A percentile compares a stretch with the other conserved stretches of the same genome.
These are phyloP conservation scores for Standfussiana lucernea DNA, from an alignment of 2,888 invertebrate genomes.

Conservation along the genomic window DNA sequence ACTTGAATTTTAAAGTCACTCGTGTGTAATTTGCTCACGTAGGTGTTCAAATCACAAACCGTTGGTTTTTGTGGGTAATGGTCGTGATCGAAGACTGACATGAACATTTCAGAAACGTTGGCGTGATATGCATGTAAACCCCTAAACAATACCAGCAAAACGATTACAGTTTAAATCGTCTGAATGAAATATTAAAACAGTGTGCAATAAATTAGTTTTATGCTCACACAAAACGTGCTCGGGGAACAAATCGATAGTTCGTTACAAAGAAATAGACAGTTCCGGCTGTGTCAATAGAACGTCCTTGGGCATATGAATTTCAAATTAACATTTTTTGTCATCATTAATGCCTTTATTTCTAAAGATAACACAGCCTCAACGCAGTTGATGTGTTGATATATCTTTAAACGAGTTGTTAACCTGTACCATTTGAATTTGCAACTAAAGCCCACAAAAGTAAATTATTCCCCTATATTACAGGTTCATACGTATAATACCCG, in stretches of 20 bases:
- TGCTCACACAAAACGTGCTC: slow-evolving; percentile 60
- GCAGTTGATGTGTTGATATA: background rate
- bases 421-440: slow-evolving; percentile 18
- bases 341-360: slow-evolving; percentile 43
- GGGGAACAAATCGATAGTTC: slow-evolving; percentile 56
- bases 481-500: slow-evolving; percentile 68
- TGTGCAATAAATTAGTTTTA: slow-evolving; percentile 61
- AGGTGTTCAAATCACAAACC: slow-evolving; percentile 1
- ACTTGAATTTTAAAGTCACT: background rate
- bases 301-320: slow-evolving; percentile 69
- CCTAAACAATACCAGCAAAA: slow-evolving; percentile 41
- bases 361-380: background rate
- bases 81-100: background rate
- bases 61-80: background rate
- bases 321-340: slow-evolving; percentile 33
- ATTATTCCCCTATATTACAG: slow-evolving; percentile 53
- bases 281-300: slow-evolving; percentile 70
- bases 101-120: slow-evolving; percentile 5
- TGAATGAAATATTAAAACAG: slow-evolving; percentile 62
- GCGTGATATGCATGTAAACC: slow-evolving; percentile 28
- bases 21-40: slow-evolving; percentile 6
- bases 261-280: slow-evolving; percentile 59
- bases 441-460: slow-evolving; percentile 30
- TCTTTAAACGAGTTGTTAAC: slow-evolving; percentile 1
- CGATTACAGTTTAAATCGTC: slow-evolving; percentile 57